These are phyloP conservation scores for Ferrisia virgata DNA, from an alignment of 2,888 invertebrate genomes.

Conservation along the genomic window DNA sequence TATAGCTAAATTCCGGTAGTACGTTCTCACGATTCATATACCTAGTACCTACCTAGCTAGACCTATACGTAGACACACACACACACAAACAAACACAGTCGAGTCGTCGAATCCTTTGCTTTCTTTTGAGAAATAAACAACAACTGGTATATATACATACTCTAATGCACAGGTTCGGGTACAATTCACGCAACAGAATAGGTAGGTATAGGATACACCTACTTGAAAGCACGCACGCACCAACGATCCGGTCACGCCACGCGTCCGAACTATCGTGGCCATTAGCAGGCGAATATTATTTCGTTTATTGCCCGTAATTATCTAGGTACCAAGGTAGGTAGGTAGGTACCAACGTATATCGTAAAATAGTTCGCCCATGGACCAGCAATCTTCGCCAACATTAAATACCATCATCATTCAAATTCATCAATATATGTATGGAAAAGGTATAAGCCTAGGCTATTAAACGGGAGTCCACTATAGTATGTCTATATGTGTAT, in stretches of 20 bases:
- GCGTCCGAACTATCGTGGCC: slow-evolving; percentile 16
- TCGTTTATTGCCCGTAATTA: slow-evolving; percentile 31
- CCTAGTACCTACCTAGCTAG: neutral
- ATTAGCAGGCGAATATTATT: slow-evolving; percentile 31
- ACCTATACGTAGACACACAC: neutral
- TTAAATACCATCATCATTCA: slow-evolving; percentile 7
- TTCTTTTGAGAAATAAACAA: slow-evolving; percentile 10
- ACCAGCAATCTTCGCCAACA: neutral
- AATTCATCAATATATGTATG: slow-evolving; percentile 12
- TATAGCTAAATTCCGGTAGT: slow-evolving; percentile 39
- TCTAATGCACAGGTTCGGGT: neutral
- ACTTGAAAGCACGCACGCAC: neutral
- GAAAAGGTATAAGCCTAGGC: too few relatives aligned
- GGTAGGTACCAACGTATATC: neutral
- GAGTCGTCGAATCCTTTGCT: neutral
- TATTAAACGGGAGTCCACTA: neutral
- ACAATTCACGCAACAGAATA: slow-evolving; percentile 32
- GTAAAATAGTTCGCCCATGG: neutral
- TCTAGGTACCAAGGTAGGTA: too few relatives aligned
- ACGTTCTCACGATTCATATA: slow-evolving; percentile 36
- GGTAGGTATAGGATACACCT: too few relatives aligned
- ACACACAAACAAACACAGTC: neutral
- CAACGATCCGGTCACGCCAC: slow-evolving; percentile 26
- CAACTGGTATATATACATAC: too few relatives aligned
- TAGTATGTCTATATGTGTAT: neutral